A percentile compares a stretch with the other conserved stretches of the same genome.
These are phyloP conservation scores for Platyscapa corneri DNA, from an alignment of 1,140 invertebrate genomes.

Conservation along the genomic window DNA sequence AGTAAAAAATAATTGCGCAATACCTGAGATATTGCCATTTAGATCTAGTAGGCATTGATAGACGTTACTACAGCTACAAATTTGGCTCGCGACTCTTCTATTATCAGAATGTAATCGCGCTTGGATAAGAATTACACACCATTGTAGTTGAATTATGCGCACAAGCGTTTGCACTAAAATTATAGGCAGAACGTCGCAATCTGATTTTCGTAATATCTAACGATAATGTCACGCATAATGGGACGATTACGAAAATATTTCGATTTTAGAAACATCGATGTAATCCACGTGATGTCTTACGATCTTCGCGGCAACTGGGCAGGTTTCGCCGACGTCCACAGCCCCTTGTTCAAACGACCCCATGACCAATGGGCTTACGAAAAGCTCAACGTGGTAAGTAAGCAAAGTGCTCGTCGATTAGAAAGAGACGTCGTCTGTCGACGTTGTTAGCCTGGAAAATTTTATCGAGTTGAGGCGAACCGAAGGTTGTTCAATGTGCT, in stretches of 20 bases:
- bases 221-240: not conserved
- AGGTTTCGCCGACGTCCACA: constrained; percentile 90
- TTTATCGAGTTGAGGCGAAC: no score
- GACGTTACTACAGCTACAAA: no score
- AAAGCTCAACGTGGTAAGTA: constrained; percentile 88
- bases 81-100: not conserved
- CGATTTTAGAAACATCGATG: constrained; percentile 79
- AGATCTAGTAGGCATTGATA: no score
- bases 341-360: constrained; percentile 87
- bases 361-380: constrained; percentile 92
- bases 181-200: not conserved
- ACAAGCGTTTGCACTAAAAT: no score
- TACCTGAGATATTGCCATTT: no score
- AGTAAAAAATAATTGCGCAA: no score
- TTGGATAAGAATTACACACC: not conserved
- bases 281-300: constrained; percentile 92
- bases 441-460: no score
- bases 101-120: not conserved
- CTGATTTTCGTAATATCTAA: not conserved
- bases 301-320: constrained; percentile 95
- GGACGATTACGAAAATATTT: not conserved
- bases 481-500: no score
- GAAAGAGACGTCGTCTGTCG: no score
- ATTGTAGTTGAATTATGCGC: not conserved
- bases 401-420: no score